Evolutionary conservation across 2,113 vertebrate species (phyloP), one percentile per base, ranked within the genome.

Genomic region (Orientallactaga bullata): DNA sequence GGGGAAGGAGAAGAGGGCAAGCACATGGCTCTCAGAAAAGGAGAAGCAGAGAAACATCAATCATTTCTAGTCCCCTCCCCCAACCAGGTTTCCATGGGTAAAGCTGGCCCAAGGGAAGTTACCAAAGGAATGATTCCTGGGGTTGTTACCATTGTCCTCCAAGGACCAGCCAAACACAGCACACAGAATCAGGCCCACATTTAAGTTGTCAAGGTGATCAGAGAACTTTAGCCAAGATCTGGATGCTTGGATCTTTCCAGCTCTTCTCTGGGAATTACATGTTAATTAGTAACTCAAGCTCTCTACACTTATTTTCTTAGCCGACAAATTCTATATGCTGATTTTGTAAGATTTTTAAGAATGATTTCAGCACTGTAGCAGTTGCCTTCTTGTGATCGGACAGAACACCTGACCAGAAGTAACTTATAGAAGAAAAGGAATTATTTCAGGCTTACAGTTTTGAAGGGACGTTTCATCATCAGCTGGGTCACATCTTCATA

Each of bases 281-380:
- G 28, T 7, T 35, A 95, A 16, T 7, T 23, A 85, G 17, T 51
- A 76, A 55, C 28, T 18, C 73, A 20, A 11, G 1, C 32, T 65
- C 61, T 17, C 66, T 47, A 6, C 4, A 39, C 37, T 73, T 90
- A 84, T 17, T 66, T 47, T 63, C 63, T 87, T 81, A 76, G 37
- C n/a, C 20, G 72, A 5, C 3, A n/a, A 80, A 86, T 79, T 63
- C 65, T 20, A 7, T 60, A 11, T 11, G 9, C 51, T 89, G 76
- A 91, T 11, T 80, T 84, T 72, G 86, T 63, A 95, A 89, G 21
- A n/a, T 23, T 73, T 73, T 80, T 81, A 58, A 74, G 58, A 84
- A 80, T 89, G 28, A 60, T 85, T 91, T 77, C 51, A 51, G 51
- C 51, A 51, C 51, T 51, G 51, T 51, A 51, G 51, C 51, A 51